These are phyloP conservation scores for Vidua chalybeata DNA, from an alignment of 2,113 vertebrate species.

Conservation along the genomic window DNA sequence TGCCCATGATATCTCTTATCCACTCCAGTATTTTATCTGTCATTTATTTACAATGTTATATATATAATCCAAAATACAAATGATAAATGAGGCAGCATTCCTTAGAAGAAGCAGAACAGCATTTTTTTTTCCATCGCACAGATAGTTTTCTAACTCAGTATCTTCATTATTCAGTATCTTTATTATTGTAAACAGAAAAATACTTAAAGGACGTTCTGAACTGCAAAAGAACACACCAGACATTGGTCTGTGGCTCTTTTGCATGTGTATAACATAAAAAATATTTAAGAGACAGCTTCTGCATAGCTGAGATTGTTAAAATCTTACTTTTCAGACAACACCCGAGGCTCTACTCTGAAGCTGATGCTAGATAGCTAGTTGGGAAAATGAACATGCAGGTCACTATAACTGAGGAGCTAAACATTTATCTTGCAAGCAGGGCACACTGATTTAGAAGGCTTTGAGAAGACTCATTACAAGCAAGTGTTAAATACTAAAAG, in stretches of 20 bases:
- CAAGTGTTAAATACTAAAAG: conserved; percentile 26
- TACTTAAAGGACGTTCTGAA: neutral
- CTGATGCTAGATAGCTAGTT: neutral
- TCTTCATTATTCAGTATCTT: neutral
- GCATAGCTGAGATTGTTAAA: neutral
- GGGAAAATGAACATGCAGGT: neutral
- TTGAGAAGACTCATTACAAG: neutral
- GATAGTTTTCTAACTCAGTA: neutral
- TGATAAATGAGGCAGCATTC: neutral
- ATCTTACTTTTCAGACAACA: neutral
- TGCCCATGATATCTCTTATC: neutral
- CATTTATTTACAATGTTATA: neutral
- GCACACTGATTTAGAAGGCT: neutral
- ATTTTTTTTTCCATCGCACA: neutral
- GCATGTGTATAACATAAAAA: neutral
- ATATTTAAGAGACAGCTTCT: neutral
- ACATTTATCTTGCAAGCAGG: neutral
- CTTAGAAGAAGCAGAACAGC: neutral
- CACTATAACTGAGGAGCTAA: neutral
- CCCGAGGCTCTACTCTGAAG: neutral
- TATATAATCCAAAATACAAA: neutral
- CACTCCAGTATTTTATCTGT: neutral
- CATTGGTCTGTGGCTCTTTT: neutral
- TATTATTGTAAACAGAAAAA: neutral
- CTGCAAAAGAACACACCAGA: neutral